A percentile compares a stretch with the other conserved stretches of the same genome.
These are phyloP conservation scores for Maniola hyperantus DNA, from an alignment of 2,888 invertebrate genomes.

Conservation along the genomic window DNA sequence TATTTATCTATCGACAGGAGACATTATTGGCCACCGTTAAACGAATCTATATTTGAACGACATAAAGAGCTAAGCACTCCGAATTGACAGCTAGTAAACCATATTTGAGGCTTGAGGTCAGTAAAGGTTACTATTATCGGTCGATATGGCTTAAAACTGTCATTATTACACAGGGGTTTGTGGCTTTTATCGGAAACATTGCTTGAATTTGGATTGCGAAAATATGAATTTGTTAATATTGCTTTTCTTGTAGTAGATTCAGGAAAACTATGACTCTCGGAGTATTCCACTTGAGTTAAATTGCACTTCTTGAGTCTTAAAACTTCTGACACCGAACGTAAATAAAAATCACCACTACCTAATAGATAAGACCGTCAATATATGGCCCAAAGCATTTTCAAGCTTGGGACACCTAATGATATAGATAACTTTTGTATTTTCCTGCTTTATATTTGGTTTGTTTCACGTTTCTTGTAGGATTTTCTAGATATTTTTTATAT, in stretches of 20 bases:
- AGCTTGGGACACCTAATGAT: no score
- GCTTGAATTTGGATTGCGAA: neutral
- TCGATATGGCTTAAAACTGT: slow-evolving; percentile 7
- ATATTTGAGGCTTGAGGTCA: neutral
- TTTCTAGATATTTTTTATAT: no score
- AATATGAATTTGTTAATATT: neutral
- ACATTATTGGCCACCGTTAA: neutral
- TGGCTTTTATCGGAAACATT: neutral
- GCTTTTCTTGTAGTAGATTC: neutral
- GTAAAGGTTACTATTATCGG: neutral
- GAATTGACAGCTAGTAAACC: slow-evolving; percentile 9
- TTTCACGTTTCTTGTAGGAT: no score
- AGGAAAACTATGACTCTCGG: no score
- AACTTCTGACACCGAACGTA: no score
- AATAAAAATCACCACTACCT: no score
- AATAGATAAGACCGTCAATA: neutral
- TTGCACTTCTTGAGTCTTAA: no score
- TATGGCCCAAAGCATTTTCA: no score
- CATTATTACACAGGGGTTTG: neutral
- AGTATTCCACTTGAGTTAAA: no score
- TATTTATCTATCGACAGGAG: neutral
- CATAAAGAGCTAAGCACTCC: neutral
- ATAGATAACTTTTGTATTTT: no score
- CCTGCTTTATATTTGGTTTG: no score
- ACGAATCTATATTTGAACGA: slow-evolving; percentile 3